Evolutionary conservation across 2,797 vertebrate genomes (phyloP).

Genomic region (Moxostoma hubbsi): DNA sequence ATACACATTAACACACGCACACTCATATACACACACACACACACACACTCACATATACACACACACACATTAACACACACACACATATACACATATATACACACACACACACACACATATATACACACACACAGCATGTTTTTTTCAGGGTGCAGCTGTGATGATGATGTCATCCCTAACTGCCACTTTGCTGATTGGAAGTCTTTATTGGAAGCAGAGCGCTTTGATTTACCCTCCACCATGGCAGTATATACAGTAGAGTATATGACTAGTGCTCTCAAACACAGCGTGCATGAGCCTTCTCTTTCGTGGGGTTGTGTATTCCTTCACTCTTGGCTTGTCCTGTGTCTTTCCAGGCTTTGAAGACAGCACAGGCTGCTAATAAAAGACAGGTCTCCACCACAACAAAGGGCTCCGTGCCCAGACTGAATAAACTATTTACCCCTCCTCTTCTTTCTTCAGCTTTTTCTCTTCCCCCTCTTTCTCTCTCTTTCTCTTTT

Average conservation of each 20-base stretch:
- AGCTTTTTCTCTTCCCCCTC: constrained; percentile 42
- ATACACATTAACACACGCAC: too few relatives aligned
- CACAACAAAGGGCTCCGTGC: constrained; percentile 85
- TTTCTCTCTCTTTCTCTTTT: constrained; percentile 66
- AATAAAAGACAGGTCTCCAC: constrained; percentile 87
- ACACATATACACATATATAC: constrained; percentile 2
- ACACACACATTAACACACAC: too few relatives aligned
- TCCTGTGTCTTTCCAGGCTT: constrained; percentile 84
- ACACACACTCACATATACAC: too few relatives aligned
- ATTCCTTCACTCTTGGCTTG: constrained; percentile 81
- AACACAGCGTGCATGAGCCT: too few relatives aligned
- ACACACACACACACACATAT: background rate
- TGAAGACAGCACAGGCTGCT: constrained; percentile 86
- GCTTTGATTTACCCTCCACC: constrained; percentile 73
- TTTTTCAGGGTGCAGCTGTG: constrained; percentile 87
- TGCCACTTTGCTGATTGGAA: constrained; percentile 90
- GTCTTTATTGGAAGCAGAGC: constrained; percentile 91
- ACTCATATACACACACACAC: too few relatives aligned
- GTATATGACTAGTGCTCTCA: too few relatives aligned
- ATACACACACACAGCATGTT: constrained; percentile 8
- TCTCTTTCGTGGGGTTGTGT: constrained; percentile 71
- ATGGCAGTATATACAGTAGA: background rate
- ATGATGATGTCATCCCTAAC: constrained; percentile 87
- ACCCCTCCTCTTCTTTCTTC: constrained; percentile 59
- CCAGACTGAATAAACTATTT: constrained; percentile 82